Base-by-base conservation (phyloP, 2,113 vertebrate genomes). In the Nansenia antarctica region DNA sequence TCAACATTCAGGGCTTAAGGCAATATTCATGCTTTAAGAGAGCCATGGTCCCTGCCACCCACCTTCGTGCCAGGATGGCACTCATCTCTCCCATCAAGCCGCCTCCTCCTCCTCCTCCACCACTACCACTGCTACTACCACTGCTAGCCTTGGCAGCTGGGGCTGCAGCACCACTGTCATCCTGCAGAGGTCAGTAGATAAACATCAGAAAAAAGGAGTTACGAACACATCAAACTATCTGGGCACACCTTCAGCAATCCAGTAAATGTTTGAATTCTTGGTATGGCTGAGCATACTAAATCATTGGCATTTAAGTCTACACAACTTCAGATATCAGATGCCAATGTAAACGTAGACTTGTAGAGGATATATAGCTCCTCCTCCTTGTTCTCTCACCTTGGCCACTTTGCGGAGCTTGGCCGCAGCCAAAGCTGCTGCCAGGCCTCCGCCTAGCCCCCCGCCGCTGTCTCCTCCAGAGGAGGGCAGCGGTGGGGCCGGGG, bases 21-120 rank as follows among this genome's bases (percentile, higher is more conserved):
- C n/a, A n/a, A n/a, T n/a, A n/a, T 31, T 8, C 30, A 8, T 31
- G 49, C 1, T 18, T n/a, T 30, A 31, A 5, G 14, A 8, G 29
- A 9, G n/a, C 5, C 0, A 2, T 60, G 18, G 6, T 65, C n/a
- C 88, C 24, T 58, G 1, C 58, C 12, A 74, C 88, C 83, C 76
- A 98, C 96, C 96, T 93, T 49, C 96, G 85, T 26, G 96, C 95
- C 69, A 98, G 78, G 88, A 95, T 96, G 78, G 95, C 94, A 1
- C 92, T 96, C 96, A 97, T 97, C 80, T 97, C 96, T 32, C 95
- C 94, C 95, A 97, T 96, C 55, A 97, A 86, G 30, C 86, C 93
- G 3, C 92, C 93, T 0, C 92, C 88, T 0, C 76, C 84, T 0
- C 88, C 83, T 35, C 85, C 73, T 20, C 71, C 63, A 3, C 67